Percentiles rank a stretch among this genome's conserved stretches.
These are phyloP conservation scores for Coelopa frigida DNA, from an alignment of 1,140 invertebrate species.

Conservation along the genomic window DNA sequence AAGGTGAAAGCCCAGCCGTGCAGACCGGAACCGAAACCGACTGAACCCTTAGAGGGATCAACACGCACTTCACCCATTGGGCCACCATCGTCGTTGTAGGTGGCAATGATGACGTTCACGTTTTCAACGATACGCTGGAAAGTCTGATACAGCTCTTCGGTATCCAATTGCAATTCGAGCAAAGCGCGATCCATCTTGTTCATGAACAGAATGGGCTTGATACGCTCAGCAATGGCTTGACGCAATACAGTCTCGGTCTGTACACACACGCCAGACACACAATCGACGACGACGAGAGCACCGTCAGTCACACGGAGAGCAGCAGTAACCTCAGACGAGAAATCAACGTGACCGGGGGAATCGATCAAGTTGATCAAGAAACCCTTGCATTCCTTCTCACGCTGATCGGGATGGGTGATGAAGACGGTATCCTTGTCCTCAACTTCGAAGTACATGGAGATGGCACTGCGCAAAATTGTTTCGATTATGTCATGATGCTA, in stretches of 20 bases:
- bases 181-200: slow-evolving; percentile 99
- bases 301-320: slow-evolving; percentile 98
- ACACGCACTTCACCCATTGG: slow-evolving; percentile 99
- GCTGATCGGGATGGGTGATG: slow-evolving; percentile 81
- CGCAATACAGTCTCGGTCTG: slow-evolving; percentile 98
- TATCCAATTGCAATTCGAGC: slow-evolving; percentile 87
- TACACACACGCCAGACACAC: slow-evolving; percentile 99
- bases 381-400: slow-evolving; percentile 83
- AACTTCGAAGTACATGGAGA: slow-evolving; percentile 97
- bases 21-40: slow-evolving; percentile 98
- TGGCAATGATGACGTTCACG: slow-evolving; percentile 99
- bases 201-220: slow-evolving; percentile 99
- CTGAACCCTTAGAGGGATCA: slow-evolving; percentile 95
- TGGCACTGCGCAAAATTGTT: slow-evolving; percentile 61
- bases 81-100: slow-evolving; percentile 94
- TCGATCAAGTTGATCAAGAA: slow-evolving; percentile 99
- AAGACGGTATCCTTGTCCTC: slow-evolving; percentile 86
- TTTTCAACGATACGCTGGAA: slow-evolving; percentile 99
- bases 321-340: slow-evolving; percentile 98
- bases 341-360: slow-evolving; percentile 98
- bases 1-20: slow-evolving; percentile 99
- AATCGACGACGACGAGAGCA: slow-evolving; percentile 98
- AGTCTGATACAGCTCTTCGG: slow-evolving; percentile 97
- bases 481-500: not conserved
- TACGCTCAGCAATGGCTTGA: slow-evolving; percentile 97